Base-by-base conservation (phyloP, 2,113 vertebrate species). In the Poeciliopsis occidentalis region DNA sequence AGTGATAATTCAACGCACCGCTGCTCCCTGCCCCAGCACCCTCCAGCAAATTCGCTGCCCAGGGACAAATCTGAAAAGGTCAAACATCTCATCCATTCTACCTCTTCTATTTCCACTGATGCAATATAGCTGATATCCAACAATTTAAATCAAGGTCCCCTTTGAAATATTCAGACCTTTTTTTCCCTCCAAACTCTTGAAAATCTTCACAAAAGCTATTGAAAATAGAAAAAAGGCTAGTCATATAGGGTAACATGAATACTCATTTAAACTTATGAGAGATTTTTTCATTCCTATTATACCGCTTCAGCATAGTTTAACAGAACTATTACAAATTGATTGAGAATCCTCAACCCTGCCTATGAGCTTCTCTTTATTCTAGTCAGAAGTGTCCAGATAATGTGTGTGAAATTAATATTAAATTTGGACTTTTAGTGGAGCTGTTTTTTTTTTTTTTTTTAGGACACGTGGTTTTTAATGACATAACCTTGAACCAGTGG, bases 21-120 rank as follows among this genome's bases (percentile, higher is more conserved):
- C 85, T 91, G 85, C 83, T 88, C 80, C 68, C 81, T 90, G 78
- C 85, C 80, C 71, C 7, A 69, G 73, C 83, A 83, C 90, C 91
- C 89, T 90, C 76, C 68, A 87, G 93, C 88, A 93, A 88, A 94
- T 92, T 91, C 87, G 86, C 88, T 84, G 89, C 85, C 87, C 79
- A 77, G 91, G 91, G 89, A 92, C 86, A 76, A 84, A 86, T 90
- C 82, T 79, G 89, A 87, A 92, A 93, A 94, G 93, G 93, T 93
- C 92, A 93, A 88, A 92, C 85, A 87, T 89, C 87, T 91, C 88
- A 90, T 92, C 85, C 85, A 88, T 91, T 90, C 71, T 71, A 24
- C 83, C 78, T 77, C 82, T 75, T 82, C 70, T 76, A 80, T 84
- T 90, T 87, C 85, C 79, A 84, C 86, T 87, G 89, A 91, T 86